These are phyloP conservation scores for Phoxinus dragarum DNA, from an alignment of 2,797 vertebrate genomes.

Conservation along the genomic window DNA sequence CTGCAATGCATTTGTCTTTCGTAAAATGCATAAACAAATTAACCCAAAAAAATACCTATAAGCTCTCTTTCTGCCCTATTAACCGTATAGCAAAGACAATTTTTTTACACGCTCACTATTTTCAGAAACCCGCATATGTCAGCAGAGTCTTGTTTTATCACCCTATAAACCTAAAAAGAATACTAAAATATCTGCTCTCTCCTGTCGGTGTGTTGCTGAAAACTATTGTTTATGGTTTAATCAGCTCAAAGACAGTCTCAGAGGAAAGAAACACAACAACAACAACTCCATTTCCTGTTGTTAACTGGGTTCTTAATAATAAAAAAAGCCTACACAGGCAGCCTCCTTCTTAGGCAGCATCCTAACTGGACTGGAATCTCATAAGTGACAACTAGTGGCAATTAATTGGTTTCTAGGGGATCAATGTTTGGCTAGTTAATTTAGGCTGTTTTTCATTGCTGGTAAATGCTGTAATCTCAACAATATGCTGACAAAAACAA, in stretches of 20 bases:
- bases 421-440: conserved; percentile 12
- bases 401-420: conserved; percentile 25
- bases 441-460: background rate
- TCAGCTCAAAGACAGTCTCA: conserved; percentile 40
- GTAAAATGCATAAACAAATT: conserved; percentile 39
- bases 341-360: conserved; percentile 9
- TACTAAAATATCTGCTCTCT: conserved; percentile 34
- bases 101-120: conserved; percentile 21
- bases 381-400: conserved; percentile 10
- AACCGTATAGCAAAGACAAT: conserved; percentile 7
- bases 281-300: conserved; percentile 34
- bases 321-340: conserved; percentile 7
- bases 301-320: conserved; percentile 34
- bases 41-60: background rate
- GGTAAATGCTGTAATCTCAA: conserved; percentile 3
- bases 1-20: conserved; percentile 29
- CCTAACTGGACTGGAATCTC: conserved; percentile 19
- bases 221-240: conserved; percentile 47
- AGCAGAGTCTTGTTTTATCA: conserved; percentile 22
- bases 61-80: conserved; percentile 12
- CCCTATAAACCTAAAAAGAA: conserved; percentile 40
- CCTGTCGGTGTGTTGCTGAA: background rate
- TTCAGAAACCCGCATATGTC: conserved; percentile 14
- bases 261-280: conserved; percentile 34
- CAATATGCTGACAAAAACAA: background rate